Evolutionary conservation across 2,888 invertebrate species (phyloP).

Genomic region (Oligia strigilis): DNA sequence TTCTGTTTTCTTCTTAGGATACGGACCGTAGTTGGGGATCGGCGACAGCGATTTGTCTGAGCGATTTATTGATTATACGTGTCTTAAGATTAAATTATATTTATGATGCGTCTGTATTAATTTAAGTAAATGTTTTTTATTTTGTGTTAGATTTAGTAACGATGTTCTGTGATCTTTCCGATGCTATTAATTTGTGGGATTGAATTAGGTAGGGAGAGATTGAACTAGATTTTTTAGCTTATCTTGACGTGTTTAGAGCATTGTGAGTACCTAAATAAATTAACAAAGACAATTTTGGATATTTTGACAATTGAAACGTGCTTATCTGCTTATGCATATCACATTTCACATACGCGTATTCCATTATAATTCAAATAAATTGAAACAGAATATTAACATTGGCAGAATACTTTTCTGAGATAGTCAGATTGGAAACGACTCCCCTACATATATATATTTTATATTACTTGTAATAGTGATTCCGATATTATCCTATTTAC

Average conservation of each 20-base stretch:
- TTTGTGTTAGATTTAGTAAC: constrained; percentile 22
- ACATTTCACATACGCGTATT: neutral
- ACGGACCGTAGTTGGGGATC: constrained; percentile 55
- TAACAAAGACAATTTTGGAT: neutral
- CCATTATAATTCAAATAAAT: neutral
- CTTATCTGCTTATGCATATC: too few species aligned
- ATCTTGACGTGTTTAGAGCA: neutral
- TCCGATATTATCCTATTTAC: neutral
- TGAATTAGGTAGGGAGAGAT: neutral
- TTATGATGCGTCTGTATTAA: constrained; percentile 38
- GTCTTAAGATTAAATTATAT: constrained; percentile 51
- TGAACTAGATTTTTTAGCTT: neutral
- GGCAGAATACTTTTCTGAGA: neutral
- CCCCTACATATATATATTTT: too few species aligned
- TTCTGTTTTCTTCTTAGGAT: constrained; percentile 65
- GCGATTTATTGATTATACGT: constrained; percentile 58
- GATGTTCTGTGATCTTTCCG: constrained; percentile 36
- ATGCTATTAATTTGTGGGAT: constrained; percentile 30
- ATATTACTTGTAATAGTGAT: neutral
- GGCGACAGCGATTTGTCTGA: constrained; percentile 57
- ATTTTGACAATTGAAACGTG: neutral
- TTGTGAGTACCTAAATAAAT: too few species aligned
- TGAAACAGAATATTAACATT: neutral
- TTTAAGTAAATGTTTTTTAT: constrained; percentile 42
- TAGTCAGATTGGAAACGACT: neutral